Evolutionary conservation across 2,888 invertebrate genomes (phyloP), one percentile per base, ranked within the genome.

Genomic region (Ecliptopera silaceata): DNA sequence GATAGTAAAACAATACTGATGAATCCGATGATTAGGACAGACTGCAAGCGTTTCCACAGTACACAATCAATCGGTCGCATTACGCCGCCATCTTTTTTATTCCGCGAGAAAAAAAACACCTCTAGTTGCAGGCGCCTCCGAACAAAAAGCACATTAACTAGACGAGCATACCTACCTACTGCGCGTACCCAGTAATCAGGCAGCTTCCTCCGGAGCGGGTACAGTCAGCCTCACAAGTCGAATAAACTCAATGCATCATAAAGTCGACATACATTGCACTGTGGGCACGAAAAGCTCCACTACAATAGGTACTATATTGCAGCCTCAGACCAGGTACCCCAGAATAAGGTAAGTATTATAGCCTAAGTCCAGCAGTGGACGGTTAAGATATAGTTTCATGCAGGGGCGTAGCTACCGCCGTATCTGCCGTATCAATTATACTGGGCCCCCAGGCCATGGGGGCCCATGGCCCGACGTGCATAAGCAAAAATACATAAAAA

Each of bases 101-200:
- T 42, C 18, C 29, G 18, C 50, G 34, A n/a, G 5, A 52, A 4
- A 39, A 20, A 31, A 38, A 43, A 36, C 10, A 38, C n/a, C n/a
- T n/a, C n/a, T 41, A 12, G 38, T 32, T 32, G 29, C 13, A 3
- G 45, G 56, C 42, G 42, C 36, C 47, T 34, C 12, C 4, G 32
- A 45, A 45, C 22, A 60, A 60, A 53, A 53, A 60, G 52, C 39
- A 42, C 59, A 59, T 63, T 59, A 56, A 47, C 55, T 50, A 53
- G 57, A 22, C 43, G 39, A 41, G 41, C 26, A 22, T 20, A 8
- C 39, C 26, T 26, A 8, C 6, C 26, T 26, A 26, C 26, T 26
- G 8, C 26, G 10, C 26, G 8, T 26, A 8, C 6, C 22, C 55
- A 52, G 39, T 52, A 52, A 59, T 50, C 57, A 46, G 31, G 26